Conservation (phyloP, 2,888 invertebrate genomes). For the Blastobasis adustella region DNA sequence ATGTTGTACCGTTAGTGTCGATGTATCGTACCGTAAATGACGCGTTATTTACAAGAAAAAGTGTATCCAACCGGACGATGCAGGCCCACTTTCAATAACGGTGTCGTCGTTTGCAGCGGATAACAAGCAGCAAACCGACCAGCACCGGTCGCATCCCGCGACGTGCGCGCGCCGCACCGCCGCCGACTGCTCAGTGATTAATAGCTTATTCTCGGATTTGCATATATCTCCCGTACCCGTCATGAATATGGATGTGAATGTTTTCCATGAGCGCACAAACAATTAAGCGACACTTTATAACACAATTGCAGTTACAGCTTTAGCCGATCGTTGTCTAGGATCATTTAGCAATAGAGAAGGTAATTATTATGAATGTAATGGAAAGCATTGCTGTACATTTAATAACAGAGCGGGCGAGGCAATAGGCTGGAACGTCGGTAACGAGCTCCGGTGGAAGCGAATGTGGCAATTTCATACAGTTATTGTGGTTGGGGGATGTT, state of each 20-base stretch:
- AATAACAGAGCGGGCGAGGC: conserved; percentile 32
- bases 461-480: conserved; percentile 45
- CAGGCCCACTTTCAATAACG: conserved; percentile 20
- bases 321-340: conserved; percentile 8
- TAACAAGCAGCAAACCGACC: conserved; percentile 25
- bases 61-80: conserved; percentile 4
- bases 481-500: conserved; percentile 48
- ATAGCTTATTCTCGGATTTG: conserved; percentile 22
- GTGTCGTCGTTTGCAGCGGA: conserved; percentile 16
- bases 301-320: too few relatives aligned
- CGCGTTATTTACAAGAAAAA: conserved; percentile 8
- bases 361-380: conserved; percentile 23
- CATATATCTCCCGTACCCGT: too few relatives aligned
- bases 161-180: conserved; percentile 9
- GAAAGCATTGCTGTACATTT: conserved; percentile 29
- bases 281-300: too few relatives aligned
- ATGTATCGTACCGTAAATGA: background rate
- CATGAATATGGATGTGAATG: too few relatives aligned
- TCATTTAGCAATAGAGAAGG: conserved; percentile 9
- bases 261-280: too few relatives aligned
- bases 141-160: conserved; percentile 12
- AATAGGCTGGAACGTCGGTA: conserved; percentile 24
- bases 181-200: conserved; percentile 34
- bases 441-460: conserved; percentile 26
- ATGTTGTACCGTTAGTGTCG: too few relatives aligned